These are phyloP conservation scores for Sorex araneus DNA, from an alignment of 2,113 vertebrate genomes.

Conservation along the genomic window DNA sequence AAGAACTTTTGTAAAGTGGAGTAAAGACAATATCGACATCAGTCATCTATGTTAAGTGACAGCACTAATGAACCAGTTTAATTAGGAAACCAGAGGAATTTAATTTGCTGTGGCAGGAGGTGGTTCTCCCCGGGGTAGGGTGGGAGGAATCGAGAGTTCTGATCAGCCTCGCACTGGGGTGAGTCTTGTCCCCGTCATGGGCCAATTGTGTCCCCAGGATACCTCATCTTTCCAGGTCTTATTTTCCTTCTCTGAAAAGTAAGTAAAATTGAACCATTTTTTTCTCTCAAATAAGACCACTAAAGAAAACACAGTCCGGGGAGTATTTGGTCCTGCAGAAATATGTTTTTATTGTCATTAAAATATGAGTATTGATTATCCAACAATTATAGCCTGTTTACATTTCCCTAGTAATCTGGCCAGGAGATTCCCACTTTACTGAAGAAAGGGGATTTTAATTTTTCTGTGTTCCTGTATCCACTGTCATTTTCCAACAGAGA, in stretches of 20 bases:
- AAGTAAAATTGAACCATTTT: neutral
- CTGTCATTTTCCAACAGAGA: no score
- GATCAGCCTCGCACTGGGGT: neutral
- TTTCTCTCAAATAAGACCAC: neutral
- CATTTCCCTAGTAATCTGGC: no score
- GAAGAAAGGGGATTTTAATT: no score
- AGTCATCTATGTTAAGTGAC: slow-evolving; percentile 62
- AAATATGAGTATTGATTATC: no score
- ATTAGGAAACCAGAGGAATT: slow-evolving; percentile 67
- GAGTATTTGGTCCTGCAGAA: neutral
- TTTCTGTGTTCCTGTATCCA: no score
- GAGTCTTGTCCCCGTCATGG: no score
- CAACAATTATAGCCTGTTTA: no score
- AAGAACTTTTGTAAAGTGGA: slow-evolving; percentile 74
- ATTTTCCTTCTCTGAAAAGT: neutral
- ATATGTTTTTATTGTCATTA: neutral
- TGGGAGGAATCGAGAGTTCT: neutral
- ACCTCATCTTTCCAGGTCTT: neutral
- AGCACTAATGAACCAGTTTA: slow-evolving; percentile 74
- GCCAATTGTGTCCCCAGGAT: no score
- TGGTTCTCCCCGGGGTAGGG: neutral
- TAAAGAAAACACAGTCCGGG: neutral
- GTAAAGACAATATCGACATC: slow-evolving; percentile 9
- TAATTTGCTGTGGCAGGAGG: neutral
- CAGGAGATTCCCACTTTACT: no score